Percentiles rank a stretch among this genome's conserved stretches.
Conservation (phyloP, 2,797 vertebrate genomes). For the Bradypus variegatus region DNA sequence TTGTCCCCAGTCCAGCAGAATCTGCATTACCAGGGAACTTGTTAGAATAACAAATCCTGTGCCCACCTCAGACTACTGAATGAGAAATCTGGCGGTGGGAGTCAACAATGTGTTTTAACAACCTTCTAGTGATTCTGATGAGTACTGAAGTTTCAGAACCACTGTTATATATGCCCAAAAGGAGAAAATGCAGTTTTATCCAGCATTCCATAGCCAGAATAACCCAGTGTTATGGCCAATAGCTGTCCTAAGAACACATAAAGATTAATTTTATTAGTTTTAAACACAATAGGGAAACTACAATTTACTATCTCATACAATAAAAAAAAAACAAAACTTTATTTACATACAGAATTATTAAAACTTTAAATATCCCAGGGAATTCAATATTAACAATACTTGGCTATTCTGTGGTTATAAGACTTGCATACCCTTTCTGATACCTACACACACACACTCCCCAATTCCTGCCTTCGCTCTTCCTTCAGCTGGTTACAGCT, state of each 20-base stretch:
- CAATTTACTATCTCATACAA: background rate
- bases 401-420: background rate
- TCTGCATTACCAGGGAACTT: background rate
- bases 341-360: constrained; percentile 11
- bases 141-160: background rate
- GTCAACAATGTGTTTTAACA: background rate
- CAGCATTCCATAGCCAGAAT: background rate
- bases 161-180: constrained; percentile 1
- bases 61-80: background rate
- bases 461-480: background rate
- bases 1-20: background rate
- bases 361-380: background rate
- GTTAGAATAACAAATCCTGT: background rate
- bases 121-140: background rate
- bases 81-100: background rate
- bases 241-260: background rate
- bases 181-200: constrained; percentile 22
- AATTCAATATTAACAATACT: constrained; percentile 5
- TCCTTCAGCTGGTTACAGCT: background rate
- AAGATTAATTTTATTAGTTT: constrained; percentile 13
- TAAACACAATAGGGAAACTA: constrained; percentile 7
- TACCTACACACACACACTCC: background rate
- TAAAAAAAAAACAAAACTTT: background rate
- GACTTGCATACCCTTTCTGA: background rate
- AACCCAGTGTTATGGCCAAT: background rate